Base-by-base conservation (phyloP, 1,140 invertebrate genomes). In the Pseudoatta argentina region DNA sequence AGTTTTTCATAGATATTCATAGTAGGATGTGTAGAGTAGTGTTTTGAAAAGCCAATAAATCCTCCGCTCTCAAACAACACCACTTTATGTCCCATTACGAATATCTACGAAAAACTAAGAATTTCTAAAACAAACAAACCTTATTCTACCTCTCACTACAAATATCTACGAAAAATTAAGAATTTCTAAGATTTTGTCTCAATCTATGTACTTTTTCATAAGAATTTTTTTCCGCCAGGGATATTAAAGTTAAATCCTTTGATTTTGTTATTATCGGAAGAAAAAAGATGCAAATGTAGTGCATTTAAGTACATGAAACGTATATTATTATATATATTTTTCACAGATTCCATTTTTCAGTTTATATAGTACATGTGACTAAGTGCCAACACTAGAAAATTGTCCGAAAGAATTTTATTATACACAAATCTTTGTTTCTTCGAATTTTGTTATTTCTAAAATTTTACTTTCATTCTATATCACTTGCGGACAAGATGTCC, bases 391-490 rank as follows among this genome's bases (percentile, higher is more conserved):
- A 10, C 71, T 75, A 76, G 48, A 72, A 77, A 76, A 34, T 10
- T 21, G 57, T 48, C 2, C 30, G 30, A 21, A 73, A 72, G 34
- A 73, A 82, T 73, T 14, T 63, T 61, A 67, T 63, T 59, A 72
- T 88, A 78, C 82, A 89, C 71, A 81, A 85, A 79, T 77, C 27
- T 79, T 76, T 78, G 44, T 63, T 59, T 16, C 44, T 44, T 10
- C 18, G 89, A 83, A 66, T 89, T 85, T 66, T 72, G 66, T 82
- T 87, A 88, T 79, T 76, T 63, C 86, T 78, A 75, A 75, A 72
- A 44, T 88, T 61, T 82, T 90, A 91, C 76, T 91, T 88, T 90
- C 87, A 86, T 91, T 88, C 76, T 88, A 87, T 91, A 93, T 91
- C 91, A 93, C 91, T 89, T 90, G 76, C 89, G 85, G 86, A 89